Conservation (phyloP, 2,888 invertebrate species). For the Drosophila macrospina region DNA sequence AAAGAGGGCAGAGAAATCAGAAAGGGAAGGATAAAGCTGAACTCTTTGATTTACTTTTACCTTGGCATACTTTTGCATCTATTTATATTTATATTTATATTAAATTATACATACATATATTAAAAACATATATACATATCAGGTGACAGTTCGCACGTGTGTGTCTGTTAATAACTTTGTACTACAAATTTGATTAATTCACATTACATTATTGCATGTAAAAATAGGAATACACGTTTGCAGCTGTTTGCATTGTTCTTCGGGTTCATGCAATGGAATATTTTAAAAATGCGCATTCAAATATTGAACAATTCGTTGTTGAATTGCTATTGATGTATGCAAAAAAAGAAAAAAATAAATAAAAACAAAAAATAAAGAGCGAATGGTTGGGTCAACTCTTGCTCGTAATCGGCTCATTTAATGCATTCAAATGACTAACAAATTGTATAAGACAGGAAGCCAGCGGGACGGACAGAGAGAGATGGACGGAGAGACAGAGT, state of each 20-base stretch:
- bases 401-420: slow-evolving; percentile 22
- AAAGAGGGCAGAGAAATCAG: too few species aligned
- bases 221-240: background rate
- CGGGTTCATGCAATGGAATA: slow-evolving; percentile 27
- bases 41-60: too few species aligned
- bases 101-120: too few species aligned
- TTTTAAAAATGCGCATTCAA: slow-evolving; percentile 16
- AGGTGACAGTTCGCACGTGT: background rate
- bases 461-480: background rate
- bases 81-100: too few species aligned
- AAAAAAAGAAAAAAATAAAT: too few species aligned
- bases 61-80: too few species aligned
- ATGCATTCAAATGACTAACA: slow-evolving; percentile 51
- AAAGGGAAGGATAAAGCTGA: too few species aligned
- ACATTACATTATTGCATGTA: background rate
- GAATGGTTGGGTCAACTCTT: slow-evolving; percentile 2
- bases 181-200: slow-evolving; percentile 8
- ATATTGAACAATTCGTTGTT: slow-evolving; percentile 20
- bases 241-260: slow-evolving; percentile 16
- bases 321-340: slow-evolving; percentile 14
- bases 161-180: background rate
- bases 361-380: slow-evolving; percentile 10
- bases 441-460: slow-evolving; percentile 38
- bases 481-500: background rate
- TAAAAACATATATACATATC: too few species aligned